Base-by-base conservation (phyloP, 2,113 vertebrate genomes). In the Dromaius novaehollandiae region DNA sequence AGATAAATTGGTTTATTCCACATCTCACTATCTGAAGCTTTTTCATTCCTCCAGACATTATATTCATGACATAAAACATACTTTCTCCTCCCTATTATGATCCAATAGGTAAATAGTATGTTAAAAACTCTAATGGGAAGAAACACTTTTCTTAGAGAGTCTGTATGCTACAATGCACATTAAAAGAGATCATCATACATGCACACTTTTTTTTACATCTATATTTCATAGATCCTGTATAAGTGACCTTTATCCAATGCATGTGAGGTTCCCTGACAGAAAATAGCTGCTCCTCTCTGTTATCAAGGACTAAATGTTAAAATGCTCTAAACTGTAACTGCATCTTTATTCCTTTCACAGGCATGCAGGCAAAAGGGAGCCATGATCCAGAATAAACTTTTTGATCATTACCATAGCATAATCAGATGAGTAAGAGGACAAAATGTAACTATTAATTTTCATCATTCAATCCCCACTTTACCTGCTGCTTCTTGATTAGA, bases 401-500 rank as follows among this genome's bases (percentile, higher is more conserved):
- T 44, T 58, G 30, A 56, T 26, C 13, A 17, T 13, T 77, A 60
- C 50, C 34, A 63, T 2, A 38, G 30, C 48, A 46, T 18, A 30
- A 73, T 22, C 50, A 92, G 82, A 46, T 25, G 1, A 60, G 40
- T 44, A 56, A 63, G 71, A 42, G 71, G 26, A 21, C 18, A 64
- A 70, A 48, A 22, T 46, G 16, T 9, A 78, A 64, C 30, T 25
- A 46, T 7, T 40, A 11, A 83, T 65, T 86, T 77, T 70, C 81
- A 85, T 46, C 82, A 58, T 38, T 22, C 11, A 63, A 8, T 15
- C 65, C 86, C 32, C 34, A 48, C 34, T 95, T 98, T 95, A 98
- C 98, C 98, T 98, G 97, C 97, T 65, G 11, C 65, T 60, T 98
- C 97, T 86, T 98, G 98, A 56, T 94, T 95, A 63, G 86, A 36